Percentiles rank a stretch among this genome's conserved stretches.
phyloP scores from a whole-genome alignment of 2,888 invertebrate species.

The Saturnia pavonia region DNA sequence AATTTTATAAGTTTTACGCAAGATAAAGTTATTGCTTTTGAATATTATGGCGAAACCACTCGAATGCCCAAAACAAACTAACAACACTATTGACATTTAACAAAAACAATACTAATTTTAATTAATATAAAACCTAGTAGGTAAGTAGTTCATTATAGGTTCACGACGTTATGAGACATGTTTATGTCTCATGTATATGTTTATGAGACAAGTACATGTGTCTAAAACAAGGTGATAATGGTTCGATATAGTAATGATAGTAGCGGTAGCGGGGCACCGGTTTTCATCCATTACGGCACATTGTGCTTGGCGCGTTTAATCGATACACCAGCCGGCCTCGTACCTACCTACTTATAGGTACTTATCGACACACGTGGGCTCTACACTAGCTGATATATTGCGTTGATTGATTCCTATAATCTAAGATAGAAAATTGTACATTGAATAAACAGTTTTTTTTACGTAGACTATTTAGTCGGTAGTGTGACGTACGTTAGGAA shows the following conservation, averaged over 20 bases:
- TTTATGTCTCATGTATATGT: no score
- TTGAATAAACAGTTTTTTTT: neutral
- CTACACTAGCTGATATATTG: neutral
- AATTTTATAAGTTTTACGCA: no score
- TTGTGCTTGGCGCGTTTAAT: constrained; percentile 1
- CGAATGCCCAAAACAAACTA: no score
- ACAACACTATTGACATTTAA: no score
- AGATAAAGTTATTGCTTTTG: no score
- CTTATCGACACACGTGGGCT: constrained; percentile 6
- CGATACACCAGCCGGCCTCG: neutral
- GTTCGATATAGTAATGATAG: neutral
- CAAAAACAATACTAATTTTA: no score
- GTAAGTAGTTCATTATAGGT: no score
- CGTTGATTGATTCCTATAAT: neutral
- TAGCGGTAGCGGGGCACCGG: neutral
- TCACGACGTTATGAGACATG: no score
- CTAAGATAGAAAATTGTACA: neutral
- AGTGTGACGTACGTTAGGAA: no score
- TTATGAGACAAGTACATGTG: neutral
- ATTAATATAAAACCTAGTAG: no score
- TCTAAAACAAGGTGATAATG: neutral
- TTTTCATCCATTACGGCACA: constrained; percentile 8
- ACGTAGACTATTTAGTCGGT: no score
- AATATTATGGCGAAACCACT: no score
- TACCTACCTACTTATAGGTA: neutral